A percentile compares a stretch with the other conserved stretches of the same genome.
These are phyloP conservation scores for Holotrichia oblita DNA, from an alignment of 1,140 invertebrate species.

Conservation along the genomic window DNA sequence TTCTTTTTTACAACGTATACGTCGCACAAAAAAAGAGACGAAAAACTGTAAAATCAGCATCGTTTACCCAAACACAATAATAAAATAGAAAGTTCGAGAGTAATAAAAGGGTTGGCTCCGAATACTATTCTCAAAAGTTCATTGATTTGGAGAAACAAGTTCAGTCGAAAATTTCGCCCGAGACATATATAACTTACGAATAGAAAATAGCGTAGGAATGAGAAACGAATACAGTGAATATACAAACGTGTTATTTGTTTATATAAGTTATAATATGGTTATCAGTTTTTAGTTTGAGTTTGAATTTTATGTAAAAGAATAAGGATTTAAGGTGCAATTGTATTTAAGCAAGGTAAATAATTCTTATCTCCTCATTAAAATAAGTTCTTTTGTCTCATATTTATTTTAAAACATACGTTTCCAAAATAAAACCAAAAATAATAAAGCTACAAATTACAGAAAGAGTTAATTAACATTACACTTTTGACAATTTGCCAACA, in stretches of 20 bases:
- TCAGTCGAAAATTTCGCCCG: conserved; percentile 14
- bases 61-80: conserved; percentile 31
- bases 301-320: too few relatives aligned
- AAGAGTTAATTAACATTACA: too few relatives aligned
- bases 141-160: conserved; percentile 19
- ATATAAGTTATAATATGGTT: background rate
- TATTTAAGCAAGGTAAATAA: too few relatives aligned
- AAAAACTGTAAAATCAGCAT: conserved; percentile 36
- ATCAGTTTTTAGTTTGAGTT: too few relatives aligned
- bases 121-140: conserved; percentile 25
- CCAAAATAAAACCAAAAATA: too few relatives aligned
- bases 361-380: too few relatives aligned
- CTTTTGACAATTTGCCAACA: too few relatives aligned
- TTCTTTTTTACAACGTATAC: conserved; percentile 30
- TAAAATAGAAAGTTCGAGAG: conserved; percentile 34
- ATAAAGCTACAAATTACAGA: too few relatives aligned
- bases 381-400: too few relatives aligned
- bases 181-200: background rate
- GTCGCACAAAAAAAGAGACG: conserved; percentile 21
- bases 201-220: background rate
- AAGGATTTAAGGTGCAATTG: too few relatives aligned
- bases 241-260: background rate
- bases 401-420: too few relatives aligned
- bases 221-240: background rate
- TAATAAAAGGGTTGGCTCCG: conserved; percentile 30